Conservation (phyloP, 2,888 invertebrate genomes). For the Coecobrya sp. region DNA sequence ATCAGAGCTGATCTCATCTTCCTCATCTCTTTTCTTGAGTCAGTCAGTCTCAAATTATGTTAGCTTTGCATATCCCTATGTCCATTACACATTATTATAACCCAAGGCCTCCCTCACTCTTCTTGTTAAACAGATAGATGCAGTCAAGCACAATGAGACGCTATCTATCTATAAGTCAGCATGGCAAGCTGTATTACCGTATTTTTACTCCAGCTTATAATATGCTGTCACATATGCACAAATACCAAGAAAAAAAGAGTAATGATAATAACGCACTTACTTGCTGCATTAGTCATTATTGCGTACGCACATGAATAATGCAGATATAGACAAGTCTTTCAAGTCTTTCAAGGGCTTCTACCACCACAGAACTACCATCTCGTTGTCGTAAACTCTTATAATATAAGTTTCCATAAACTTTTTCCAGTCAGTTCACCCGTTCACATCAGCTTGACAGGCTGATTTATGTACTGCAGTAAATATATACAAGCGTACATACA, state of each 20-base stretch:
- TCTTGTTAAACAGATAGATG: slow-evolving; percentile 23
- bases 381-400: slow-evolving; percentile 51
- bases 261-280: slow-evolving; percentile 36
- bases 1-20: slow-evolving; percentile 77
- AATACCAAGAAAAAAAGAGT: neutral
- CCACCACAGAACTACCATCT: slow-evolving; percentile 50
- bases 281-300: slow-evolving; percentile 39
- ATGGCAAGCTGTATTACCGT: neutral
- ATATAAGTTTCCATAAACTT: slow-evolving; percentile 59
- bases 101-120: slow-evolving; percentile 70
- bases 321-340: slow-evolving; percentile 56
- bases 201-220: slow-evolving; percentile 43
- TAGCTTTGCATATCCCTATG: slow-evolving; percentile 58
- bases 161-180: neutral
- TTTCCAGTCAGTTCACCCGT: slow-evolving; percentile 80
- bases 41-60: slow-evolving; percentile 69
- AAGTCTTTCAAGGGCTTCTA: slow-evolving; percentile 75
- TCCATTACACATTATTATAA: neutral
- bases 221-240: neutral
- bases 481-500: slow-evolving; percentile 58
- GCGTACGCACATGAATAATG: slow-evolving; percentile 62
- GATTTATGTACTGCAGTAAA: slow-evolving; percentile 80
- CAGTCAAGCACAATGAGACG: slow-evolving; percentile 62
- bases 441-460: slow-evolving; percentile 78
- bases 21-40: slow-evolving; percentile 69